Evolutionary conservation across 2,113 vertebrate genomes (phyloP).

Genomic region (Aythya baeri): DNA sequence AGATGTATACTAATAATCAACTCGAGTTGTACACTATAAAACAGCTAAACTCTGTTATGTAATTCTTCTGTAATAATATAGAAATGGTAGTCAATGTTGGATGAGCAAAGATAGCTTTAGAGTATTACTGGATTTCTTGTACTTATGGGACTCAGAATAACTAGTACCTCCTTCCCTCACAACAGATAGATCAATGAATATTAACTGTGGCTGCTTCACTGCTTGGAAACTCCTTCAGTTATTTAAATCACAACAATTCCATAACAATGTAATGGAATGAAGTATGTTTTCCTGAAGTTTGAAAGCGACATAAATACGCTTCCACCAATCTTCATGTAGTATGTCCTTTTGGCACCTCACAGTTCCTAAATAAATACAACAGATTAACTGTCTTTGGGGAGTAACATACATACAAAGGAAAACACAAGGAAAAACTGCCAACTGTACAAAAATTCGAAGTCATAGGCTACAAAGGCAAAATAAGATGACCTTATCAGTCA

Average conservation of each 20-base stretch:
- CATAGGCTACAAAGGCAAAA: background rate
- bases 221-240: background rate
- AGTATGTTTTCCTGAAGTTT: background rate
- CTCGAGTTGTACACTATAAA: background rate
- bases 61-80: background rate
- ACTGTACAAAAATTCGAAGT: background rate
- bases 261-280: background rate
- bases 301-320: background rate
- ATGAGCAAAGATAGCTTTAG: background rate
- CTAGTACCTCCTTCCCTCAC: background rate
- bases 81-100: background rate
- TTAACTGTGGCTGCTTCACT: background rate
- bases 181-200: background rate
- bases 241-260: background rate
- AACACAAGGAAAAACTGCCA: background rate
- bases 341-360: background rate
- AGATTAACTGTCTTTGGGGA: background rate
- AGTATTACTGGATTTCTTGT: background rate
- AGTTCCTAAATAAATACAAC: background rate
- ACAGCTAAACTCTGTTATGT: background rate
- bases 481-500: background rate
- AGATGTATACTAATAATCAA: slow-evolving; percentile 21
- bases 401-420: accelerated
- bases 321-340: too few relatives aligned
- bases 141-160: background rate